Evolutionary conservation across 92 coral and sea anemone species (phyloP).

Genomic region (Diadumene lineata): DNA sequence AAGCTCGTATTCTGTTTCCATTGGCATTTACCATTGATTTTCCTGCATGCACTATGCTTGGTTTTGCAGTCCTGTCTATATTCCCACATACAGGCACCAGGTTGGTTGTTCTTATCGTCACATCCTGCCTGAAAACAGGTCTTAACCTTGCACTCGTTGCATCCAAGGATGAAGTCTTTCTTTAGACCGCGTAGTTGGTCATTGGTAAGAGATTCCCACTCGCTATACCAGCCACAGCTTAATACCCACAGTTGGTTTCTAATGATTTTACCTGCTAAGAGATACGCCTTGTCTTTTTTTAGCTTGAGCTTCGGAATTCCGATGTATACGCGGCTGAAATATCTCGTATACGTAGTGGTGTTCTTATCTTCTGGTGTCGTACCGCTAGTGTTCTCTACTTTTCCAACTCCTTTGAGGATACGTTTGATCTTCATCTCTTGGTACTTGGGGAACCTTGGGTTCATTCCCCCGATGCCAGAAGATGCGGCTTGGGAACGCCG

Average conservation of each 20-base stretch:
- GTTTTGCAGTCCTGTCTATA: slow-evolving; percentile 21
- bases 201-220: slow-evolving; percentile 54
- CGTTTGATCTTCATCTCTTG: slow-evolving; percentile 34
- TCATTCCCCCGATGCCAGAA: neutral
- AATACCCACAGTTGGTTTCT: slow-evolving; percentile 53
- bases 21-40: slow-evolving; percentile 19
- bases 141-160: slow-evolving; percentile 53
- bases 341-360: slow-evolving; percentile 2
- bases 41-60: slow-evolving; percentile 30
- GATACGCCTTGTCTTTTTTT: slow-evolving; percentile 51
- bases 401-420: slow-evolving; percentile 22
- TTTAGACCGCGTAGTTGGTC: slow-evolving; percentile 58
- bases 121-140: slow-evolving; percentile 48
- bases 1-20: slow-evolving; percentile 11
- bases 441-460: neutral
- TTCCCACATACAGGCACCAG: slow-evolving; percentile 33
- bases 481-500: slow-evolving; percentile 9
- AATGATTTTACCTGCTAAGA: slow-evolving; percentile 73
- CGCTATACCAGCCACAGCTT: slow-evolving; percentile 39
- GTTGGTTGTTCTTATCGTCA: neutral
- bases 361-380: slow-evolving; percentile 3
- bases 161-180: slow-evolving; percentile 53
- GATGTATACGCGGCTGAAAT: slow-evolving; percentile 25
- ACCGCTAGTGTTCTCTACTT: slow-evolving; percentile 4
- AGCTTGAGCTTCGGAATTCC: slow-evolving; percentile 33